A percentile compares a stretch with the other conserved stretches of the same genome.
Evolutionary conservation across 2,797 vertebrate genomes (phyloP).

Genomic region (Schizopygopsis pylzovi): DNA sequence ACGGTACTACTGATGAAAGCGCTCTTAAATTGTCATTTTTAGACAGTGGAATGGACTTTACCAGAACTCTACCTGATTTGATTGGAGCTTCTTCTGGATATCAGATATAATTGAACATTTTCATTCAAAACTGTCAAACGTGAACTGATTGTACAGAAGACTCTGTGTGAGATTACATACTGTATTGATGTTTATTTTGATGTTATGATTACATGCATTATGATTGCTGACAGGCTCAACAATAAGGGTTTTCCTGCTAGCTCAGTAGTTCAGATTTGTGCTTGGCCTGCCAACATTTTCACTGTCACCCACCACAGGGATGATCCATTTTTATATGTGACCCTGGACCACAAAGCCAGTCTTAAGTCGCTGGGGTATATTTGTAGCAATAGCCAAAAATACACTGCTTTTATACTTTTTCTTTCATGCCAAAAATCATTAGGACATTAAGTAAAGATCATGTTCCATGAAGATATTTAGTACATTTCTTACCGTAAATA

Average conservation of each 20-base stretch:
- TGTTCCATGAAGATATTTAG: no score
- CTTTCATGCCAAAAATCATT: no score
- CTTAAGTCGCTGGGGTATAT: no score
- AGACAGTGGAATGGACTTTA: constrained; percentile 11
- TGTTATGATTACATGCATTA: background rate
- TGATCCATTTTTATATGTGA: background rate
- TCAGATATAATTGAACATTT: background rate
- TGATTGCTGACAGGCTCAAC: constrained; percentile 1
- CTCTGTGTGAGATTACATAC: background rate
- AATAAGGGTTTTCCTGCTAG: background rate
- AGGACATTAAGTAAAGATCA: no score
- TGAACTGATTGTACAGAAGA: background rate
- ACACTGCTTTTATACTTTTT: no score
- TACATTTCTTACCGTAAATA: no score
- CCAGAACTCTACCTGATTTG: background rate
- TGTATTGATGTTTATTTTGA: constrained; percentile 15
- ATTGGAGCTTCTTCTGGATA: background rate
- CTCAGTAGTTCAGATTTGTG: constrained; percentile 1
- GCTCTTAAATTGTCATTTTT: background rate
- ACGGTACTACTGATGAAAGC: constrained; percentile 39
- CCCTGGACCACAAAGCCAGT: no score
- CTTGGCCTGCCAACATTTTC: background rate
- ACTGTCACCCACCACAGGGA: background rate
- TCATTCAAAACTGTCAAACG: background rate
- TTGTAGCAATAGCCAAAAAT: no score